Evolutionary conservation across 2,888 invertebrate genomes (phyloP), one percentile per base, ranked within the genome.

Genomic region (Gisinianus flammeolus): DNA sequence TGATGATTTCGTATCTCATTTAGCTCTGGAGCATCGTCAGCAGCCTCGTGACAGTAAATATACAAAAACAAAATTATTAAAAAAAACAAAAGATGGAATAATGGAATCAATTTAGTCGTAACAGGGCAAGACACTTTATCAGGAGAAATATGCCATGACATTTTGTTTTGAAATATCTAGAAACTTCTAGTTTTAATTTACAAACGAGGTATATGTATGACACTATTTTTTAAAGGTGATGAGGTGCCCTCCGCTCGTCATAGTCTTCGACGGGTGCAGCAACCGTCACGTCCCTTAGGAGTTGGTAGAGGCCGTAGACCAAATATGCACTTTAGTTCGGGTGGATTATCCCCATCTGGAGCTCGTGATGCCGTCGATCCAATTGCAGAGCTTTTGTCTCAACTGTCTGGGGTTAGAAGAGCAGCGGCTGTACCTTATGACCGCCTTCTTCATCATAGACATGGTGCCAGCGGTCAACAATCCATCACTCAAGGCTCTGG

Each of bases 1-100:
- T 82, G 97, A 98, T 89, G 98, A 98, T 90, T 96, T 98, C 89
- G 94, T 96, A 84, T 94, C 95, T 86, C 98, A 98, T 90, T 91
- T 98, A 86, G 94, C 95, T 81, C 89, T 97, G 85, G 97, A 98
- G 88, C 98, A 98, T 89, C 92, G 96, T 86, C 92, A 92, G 86
- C 93, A 93, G 86, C 85, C 85, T 85, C 90, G 96, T 88, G 97
- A 97, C 78, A 62, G 62, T 62, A 62, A 19, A 16, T 54, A 54
- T 81, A 78, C n/a, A n/a, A n/a, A n/a, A n/a, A n/a, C n/a, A n/a
- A n/a, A n/a, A n/a, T n/a, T n/a, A n/a, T n/a, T n/a, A n/a, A n/a
- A n/a, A n/a, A n/a, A n/a, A n/a, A n/a, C n/a, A n/a, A n/a, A n/a
- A n/a, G n/a, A n/a, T n/a, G n/a, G n/a, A n/a, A n/a, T n/a, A n/a